Evolutionary conservation across 1,140 invertebrate genomes (phyloP).

Genomic region (Tenebrio molitor): DNA sequence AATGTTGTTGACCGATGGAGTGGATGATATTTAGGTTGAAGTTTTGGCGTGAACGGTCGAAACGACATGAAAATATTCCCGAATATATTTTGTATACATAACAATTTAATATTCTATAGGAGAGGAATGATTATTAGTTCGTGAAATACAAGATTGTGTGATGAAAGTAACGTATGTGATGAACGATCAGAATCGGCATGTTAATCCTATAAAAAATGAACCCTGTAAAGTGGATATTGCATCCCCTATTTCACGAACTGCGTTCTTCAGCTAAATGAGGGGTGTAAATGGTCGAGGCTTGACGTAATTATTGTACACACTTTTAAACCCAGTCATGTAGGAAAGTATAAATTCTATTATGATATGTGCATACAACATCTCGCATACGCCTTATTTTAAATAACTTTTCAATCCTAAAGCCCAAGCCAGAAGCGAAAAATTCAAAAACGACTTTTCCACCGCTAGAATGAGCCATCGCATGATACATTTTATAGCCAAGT

Average conservation of each 20-base stretch:
- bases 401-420: constrained; percentile 38
- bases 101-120: constrained; percentile 61
- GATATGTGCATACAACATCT: constrained; percentile 63
- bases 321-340: constrained; percentile 57
- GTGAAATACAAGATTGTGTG: constrained; percentile 50
- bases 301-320: constrained; percentile 61
- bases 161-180: background rate
- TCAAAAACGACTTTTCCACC: constrained; percentile 25
- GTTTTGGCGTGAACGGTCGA: background rate
- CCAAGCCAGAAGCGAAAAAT: constrained; percentile 35
- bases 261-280: constrained; percentile 47
- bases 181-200: constrained; percentile 13
- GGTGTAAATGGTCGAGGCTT: constrained; percentile 59
- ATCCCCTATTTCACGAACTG: constrained; percentile 51
- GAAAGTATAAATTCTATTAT: constrained; percentile 64
- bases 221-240: constrained; percentile 40
- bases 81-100: constrained; percentile 60
- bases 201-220: constrained; percentile 45
- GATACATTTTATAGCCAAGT: constrained; percentile 48
- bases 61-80: constrained; percentile 54
- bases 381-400: constrained; percentile 48
- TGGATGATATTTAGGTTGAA: background rate
- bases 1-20: too few relatives aligned
- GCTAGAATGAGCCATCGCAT: constrained; percentile 20
- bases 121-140: constrained; percentile 53